A percentile compares a stretch with the other conserved stretches of the same genome.
Evolutionary conservation across 1,140 invertebrate species (phyloP).

Genomic region (Tetraneura akinire): DNA sequence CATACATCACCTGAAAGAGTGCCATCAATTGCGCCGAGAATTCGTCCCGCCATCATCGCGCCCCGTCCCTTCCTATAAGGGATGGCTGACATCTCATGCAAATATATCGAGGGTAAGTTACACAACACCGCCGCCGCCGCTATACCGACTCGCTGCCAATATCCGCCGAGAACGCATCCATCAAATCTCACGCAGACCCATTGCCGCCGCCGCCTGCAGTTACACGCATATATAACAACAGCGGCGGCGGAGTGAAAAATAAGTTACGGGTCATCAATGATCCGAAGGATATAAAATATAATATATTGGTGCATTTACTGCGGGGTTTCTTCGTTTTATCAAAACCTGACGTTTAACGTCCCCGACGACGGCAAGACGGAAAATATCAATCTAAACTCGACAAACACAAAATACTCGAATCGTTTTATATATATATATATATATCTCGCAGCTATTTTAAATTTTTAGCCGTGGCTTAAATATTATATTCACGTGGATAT

Average conservation of each 20-base stretch:
- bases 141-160: background rate
- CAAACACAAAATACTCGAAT: background rate
- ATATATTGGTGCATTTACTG: background rate
- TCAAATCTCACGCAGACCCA: slow-evolving; percentile 16
- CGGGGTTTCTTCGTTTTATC: background rate
- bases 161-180: slow-evolving; percentile 22
- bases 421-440: background rate
- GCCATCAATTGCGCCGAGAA: slow-evolving; percentile 46
- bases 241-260: slow-evolving; percentile 11
- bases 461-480: too few species aligned
- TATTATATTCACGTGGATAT: too few species aligned
- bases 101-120: slow-evolving; percentile 11
- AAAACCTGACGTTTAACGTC: slow-evolving; percentile 35
- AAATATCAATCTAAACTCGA: slow-evolving; percentile 13
- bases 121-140: background rate
- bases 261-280: slow-evolving; percentile 49
- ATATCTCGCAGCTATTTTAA: too few species aligned
- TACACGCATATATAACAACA: background rate
- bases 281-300: background rate
- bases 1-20: slow-evolving; percentile 51
- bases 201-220: background rate
- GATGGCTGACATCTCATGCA: slow-evolving; percentile 20
- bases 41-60: background rate
- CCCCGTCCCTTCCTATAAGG: too few species aligned
- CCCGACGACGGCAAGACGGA: background rate